Evolutionary conservation across 2,888 invertebrate species (phyloP).

Genomic region (Aporophyla lueneburgensis): DNA sequence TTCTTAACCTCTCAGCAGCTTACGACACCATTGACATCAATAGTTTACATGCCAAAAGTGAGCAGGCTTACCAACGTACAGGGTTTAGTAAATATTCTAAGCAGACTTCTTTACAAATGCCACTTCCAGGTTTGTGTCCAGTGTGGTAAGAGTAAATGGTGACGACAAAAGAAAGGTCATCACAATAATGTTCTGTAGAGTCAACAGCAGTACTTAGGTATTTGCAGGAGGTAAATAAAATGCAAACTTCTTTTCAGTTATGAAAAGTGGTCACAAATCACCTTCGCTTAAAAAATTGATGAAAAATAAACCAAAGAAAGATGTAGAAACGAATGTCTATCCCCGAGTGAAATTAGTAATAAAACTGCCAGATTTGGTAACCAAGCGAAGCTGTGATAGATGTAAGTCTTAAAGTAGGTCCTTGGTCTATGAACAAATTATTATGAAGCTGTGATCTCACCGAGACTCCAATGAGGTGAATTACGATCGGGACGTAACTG

Average conservation of each 20-base stretch:
- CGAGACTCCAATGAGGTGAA: neutral
- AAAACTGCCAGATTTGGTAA: neutral
- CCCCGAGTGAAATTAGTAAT: neutral
- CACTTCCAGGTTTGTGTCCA: too few relatives aligned
- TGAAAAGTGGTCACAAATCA: slow-evolving; percentile 6
- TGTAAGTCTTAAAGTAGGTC: slow-evolving; percentile 5
- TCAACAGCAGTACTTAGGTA: too few relatives aligned
- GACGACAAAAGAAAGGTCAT: too few relatives aligned
- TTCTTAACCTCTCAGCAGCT: too few relatives aligned
- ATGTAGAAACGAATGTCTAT: neutral
- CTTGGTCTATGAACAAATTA: neutral
- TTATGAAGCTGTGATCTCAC: neutral
- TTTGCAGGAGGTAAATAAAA: neutral
- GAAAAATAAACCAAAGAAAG: slow-evolving; percentile 39
- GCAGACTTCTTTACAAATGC: too few relatives aligned
- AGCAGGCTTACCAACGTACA: too few relatives aligned
- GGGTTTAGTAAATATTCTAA: too few relatives aligned
- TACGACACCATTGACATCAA: too few relatives aligned
- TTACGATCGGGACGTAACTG: too few relatives aligned
- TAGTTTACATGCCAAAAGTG: too few relatives aligned
- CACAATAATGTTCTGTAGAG: neutral
- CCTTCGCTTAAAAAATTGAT: slow-evolving; percentile 49
- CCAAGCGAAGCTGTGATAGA: neutral
- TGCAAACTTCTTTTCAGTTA: slow-evolving; percentile 32
- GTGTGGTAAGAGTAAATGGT: too few relatives aligned